phyloP scores from a whole-genome alignment of 2,797 vertebrate species.

The Galagoides demidoff region DNA sequence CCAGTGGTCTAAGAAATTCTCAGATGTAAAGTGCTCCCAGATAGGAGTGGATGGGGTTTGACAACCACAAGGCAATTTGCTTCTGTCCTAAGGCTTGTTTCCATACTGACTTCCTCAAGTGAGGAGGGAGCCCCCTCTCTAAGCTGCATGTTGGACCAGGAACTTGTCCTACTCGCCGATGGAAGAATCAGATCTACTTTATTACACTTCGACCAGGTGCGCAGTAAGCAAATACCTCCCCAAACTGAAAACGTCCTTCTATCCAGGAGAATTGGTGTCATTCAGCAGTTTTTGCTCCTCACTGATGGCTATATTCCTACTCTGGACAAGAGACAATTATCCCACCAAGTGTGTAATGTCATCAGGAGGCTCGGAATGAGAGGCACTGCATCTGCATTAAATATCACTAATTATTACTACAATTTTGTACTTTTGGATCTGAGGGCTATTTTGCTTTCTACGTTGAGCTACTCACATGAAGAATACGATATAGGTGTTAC shows the following conservation, averaged over 20 bases:
- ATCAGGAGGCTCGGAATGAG: background rate
- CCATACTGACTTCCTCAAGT: background rate
- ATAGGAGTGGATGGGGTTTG: background rate
- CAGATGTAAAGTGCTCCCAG: background rate
- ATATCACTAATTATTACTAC: constrained; percentile 42
- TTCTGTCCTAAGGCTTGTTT: background rate
- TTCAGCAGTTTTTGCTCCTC: background rate
- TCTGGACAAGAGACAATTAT: constrained; percentile 31
- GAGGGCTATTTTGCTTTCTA: constrained; percentile 32
- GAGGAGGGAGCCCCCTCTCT: background rate
- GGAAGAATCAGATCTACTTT: background rate
- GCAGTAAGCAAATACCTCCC: background rate
- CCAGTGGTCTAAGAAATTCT: background rate
- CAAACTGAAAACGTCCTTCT: background rate
- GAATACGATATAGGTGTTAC: constrained; percentile 59
- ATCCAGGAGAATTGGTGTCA: background rate
- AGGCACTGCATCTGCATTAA: constrained; percentile 7
- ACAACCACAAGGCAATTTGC: background rate
- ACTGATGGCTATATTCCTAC: background rate
- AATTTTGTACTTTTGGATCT: constrained; percentile 34
- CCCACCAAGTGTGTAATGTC: background rate
- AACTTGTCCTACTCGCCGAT: background rate
- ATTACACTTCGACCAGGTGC: background rate
- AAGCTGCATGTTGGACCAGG: background rate
- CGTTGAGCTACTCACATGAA: background rate